Base-by-base conservation (phyloP, 2,888 invertebrate species). In the Eupithecia subumbrata region DNA sequence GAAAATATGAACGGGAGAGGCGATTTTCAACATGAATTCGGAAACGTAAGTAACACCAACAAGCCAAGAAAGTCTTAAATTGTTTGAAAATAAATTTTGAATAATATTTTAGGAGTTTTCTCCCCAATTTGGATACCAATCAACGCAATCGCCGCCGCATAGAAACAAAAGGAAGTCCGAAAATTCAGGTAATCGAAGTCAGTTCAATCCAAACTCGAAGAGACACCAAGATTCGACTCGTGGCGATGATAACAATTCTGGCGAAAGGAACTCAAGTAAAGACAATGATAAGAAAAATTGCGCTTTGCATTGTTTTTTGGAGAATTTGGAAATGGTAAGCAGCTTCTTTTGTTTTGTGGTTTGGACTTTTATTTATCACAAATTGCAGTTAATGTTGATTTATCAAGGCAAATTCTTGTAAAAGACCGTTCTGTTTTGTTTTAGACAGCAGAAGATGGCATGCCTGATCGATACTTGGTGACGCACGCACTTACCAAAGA, bases 231-330 rank as follows among this genome's bases (percentile, higher is more conserved):
- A 89, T 3, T 82, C 80, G 8, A 83, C 85, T 45, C 80, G 82
- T 9, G 87, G 86, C 30, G 88, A 89, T 0, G 88, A 89, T 2
- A 90, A 82, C 70, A 91, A 89, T 72, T 86, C 84, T 2, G 88
- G 82, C 70, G 87, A 87, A 9, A 91, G 87, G 22, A 89, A 87
- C 76, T 84, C 87, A 5, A 91, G 81, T 71, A 88, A 84, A 69
- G 88, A 88, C 16, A 80, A 77, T 14, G 85, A 88, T 7, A 87
- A 84, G 8, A 93, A 91, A 76, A 90, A 92, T 76, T 97, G 97
- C 83, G 94, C 96, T 1, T 88, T 96, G 34, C 96, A 97, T 78
- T 97, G 97, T 84, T 96, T 97, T 84, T 95, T 97, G 85, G 95
- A 96, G 76, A 96, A 96, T 86, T 87, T 97, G 79, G 96, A 96